Evolutionary conservation across 2,113 vertebrate genomes (phyloP).

Genomic region (Siphamia tubifer): DNA sequence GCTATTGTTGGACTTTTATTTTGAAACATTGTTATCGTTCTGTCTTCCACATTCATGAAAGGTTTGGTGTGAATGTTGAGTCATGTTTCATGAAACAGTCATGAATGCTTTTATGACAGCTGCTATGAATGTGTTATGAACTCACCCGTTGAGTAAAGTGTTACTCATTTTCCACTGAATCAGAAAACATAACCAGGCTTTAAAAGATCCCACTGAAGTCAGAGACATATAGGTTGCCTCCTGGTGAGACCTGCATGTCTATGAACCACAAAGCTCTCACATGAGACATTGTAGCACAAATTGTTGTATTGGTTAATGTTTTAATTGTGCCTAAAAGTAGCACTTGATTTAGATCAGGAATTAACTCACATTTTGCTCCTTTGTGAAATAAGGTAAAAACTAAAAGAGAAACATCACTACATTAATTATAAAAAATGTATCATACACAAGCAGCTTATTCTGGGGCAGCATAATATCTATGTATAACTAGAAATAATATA

Average conservation of each 20-base stretch:
- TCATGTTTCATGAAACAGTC: too few species aligned
- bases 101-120: too few species aligned
- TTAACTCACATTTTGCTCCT: background rate
- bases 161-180: slow-evolving; percentile 51
- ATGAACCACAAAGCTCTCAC: too few species aligned
- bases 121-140: too few species aligned
- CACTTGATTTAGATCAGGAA: slow-evolving; percentile 22
- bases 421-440: background rate
- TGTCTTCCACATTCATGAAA: too few species aligned
- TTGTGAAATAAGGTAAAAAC: background rate
- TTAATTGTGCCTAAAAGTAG: background rate
- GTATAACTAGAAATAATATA: background rate
- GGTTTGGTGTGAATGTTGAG: too few species aligned
- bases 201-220: slow-evolving; percentile 37
- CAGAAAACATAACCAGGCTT: slow-evolving; percentile 24
- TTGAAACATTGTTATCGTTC: too few species aligned
- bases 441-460: background rate
- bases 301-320: too few species aligned
- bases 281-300: too few species aligned
- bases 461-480: background rate
- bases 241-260: slow-evolving; percentile 20
- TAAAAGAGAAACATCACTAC: background rate
- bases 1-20: too few species aligned
- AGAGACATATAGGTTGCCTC: slow-evolving; percentile 20
- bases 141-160: too few species aligned